Evolutionary conservation across 2,113 vertebrate genomes (phyloP).

Genomic region (Turdus rufiventris): DNA sequence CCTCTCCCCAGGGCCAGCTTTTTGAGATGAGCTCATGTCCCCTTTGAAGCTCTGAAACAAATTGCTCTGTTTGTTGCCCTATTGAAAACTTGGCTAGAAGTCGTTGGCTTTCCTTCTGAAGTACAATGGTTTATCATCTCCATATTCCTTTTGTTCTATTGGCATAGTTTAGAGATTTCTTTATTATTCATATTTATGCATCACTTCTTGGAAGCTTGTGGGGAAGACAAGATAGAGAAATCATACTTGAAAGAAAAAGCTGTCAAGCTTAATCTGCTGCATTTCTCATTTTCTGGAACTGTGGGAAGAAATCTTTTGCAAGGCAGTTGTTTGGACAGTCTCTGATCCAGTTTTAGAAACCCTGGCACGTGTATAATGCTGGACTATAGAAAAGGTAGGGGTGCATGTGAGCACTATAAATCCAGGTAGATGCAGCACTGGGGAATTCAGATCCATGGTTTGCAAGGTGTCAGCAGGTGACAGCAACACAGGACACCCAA

Average conservation of each 20-base stretch:
- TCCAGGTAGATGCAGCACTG: neutral
- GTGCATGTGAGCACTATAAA: neutral
- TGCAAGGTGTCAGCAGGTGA: neutral
- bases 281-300: neutral
- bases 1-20: neutral
- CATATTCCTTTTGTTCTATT: neutral
- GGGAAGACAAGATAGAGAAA: slow-evolving; percentile 13
- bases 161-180: neutral
- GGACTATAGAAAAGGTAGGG: neutral
- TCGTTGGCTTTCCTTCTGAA: slow-evolving; percentile 1
- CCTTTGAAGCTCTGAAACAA: slow-evolving; percentile 21
- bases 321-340: neutral
- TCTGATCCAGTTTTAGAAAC: neutral
- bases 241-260: neutral
- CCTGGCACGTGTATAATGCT: neutral
- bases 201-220: neutral
- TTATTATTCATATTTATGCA: neutral
- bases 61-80: neutral
- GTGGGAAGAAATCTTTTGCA: neutral
- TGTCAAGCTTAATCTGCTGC: neutral
- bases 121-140: neutral
- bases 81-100: slow-evolving; percentile 14
- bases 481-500: no score
- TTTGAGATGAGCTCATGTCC: neutral
- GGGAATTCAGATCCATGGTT: neutral